Conservation (phyloP, 2,797 vertebrate genomes). For the Dermochelys coriacea region DNA sequence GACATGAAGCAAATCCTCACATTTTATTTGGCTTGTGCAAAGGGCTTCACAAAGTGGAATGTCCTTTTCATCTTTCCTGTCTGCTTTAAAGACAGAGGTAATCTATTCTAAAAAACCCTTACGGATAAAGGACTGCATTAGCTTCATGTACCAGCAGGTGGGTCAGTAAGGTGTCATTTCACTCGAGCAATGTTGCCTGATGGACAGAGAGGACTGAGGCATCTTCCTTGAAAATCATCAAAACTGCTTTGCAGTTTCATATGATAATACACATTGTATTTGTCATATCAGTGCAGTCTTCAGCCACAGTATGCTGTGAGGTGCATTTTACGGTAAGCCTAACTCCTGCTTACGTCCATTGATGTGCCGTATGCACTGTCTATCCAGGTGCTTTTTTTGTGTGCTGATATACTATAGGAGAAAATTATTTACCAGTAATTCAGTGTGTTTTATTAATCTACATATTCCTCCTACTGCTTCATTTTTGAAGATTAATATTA, state of each 20-base stretch:
- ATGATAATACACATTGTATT: not conserved
- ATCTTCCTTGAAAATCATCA: not conserved
- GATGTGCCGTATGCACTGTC: not conserved
- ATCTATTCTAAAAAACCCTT: no score
- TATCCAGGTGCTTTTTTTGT: not conserved
- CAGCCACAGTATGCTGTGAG: not conserved
- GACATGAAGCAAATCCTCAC: not conserved
- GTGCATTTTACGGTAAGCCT: not conserved
- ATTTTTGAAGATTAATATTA: not conserved
- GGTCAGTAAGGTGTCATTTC: not conserved
- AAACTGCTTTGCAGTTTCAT: not conserved
- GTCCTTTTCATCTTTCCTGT: no score
- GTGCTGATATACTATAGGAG: not conserved
- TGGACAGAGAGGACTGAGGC: not conserved
- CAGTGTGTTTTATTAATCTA: not conserved
- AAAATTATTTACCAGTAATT: not conserved
- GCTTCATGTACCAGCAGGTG: no score
- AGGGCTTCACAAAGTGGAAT: no score
- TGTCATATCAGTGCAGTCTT: not conserved
- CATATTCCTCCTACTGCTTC: not conserved
- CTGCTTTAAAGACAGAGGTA: no score
- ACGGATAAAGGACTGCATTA: no score
- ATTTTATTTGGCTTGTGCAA: no score
- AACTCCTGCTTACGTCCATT: not conserved
- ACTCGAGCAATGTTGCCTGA: not conserved